These are phyloP conservation scores for Neogobius melanostomus DNA, from an alignment of 2,113 vertebrate genomes.

Conservation along the genomic window DNA sequence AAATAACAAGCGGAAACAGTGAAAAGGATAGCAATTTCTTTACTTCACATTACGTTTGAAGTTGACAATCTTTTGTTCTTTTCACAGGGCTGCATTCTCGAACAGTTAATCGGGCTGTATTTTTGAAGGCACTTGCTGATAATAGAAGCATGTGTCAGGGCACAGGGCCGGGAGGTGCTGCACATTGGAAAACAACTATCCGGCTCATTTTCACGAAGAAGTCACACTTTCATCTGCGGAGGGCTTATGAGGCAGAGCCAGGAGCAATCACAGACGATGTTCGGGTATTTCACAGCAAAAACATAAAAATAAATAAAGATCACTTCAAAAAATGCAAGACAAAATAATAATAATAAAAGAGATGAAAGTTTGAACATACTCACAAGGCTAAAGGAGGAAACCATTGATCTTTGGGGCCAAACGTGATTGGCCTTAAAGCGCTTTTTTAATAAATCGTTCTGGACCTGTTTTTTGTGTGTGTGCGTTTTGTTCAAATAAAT, in stretches of 20 bases:
- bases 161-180: constrained; percentile 32
- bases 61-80: constrained; percentile 27
- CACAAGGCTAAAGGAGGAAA: no score
- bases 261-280: constrained; percentile 41
- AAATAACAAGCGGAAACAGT: constrained; percentile 47
- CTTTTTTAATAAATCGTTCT: no score
- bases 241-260: constrained; percentile 43
- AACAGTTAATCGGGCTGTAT: not conserved
- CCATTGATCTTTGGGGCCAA: no score
- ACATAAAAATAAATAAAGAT: constrained; percentile 31
- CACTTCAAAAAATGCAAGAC: constrained; percentile 31
- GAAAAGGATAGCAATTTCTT: constrained; percentile 29
- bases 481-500: no score
- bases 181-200: constrained; percentile 39
- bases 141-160: constrained; percentile 35
- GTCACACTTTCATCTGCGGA: constrained; percentile 39
- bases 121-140: not conserved
- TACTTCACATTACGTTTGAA: constrained; percentile 34
- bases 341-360: constrained; percentile 36
- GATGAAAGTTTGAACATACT: not conserved
- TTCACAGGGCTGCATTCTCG: not conserved
- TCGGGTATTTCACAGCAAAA: constrained; percentile 48
- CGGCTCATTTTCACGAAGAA: constrained; percentile 47
- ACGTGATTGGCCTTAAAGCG: no score
- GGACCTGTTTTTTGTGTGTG: no score